These are phyloP conservation scores for Augochlorella aurata DNA, from an alignment of 2,888 invertebrate species.

Conservation along the genomic window DNA sequence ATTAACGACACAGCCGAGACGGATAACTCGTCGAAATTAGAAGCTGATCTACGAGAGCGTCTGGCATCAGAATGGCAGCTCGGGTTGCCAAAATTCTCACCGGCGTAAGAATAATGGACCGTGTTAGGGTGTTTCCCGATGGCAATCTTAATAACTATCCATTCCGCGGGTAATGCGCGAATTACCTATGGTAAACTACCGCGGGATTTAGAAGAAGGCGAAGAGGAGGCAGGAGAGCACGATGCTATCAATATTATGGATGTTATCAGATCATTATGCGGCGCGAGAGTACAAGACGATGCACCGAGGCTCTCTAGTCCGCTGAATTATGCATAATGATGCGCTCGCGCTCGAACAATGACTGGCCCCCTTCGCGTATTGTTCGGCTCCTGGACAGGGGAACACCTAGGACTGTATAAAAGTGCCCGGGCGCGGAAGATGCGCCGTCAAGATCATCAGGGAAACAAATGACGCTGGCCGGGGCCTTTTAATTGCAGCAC, in stretches of 20 bases:
- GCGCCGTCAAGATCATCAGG: conserved; percentile 71
- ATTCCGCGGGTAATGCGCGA: conserved; percentile 51
- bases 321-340: conserved; percentile 57
- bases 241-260: conserved; percentile 60
- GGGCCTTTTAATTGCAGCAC: conserved; percentile 78
- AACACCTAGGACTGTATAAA: conserved; percentile 74
- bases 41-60: not conserved
- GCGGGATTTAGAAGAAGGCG: conserved; percentile 51
- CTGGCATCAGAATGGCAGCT: conserved; percentile 25
- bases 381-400: conserved; percentile 44
- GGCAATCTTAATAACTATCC: conserved; percentile 60
- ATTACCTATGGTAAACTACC: conserved; percentile 39
- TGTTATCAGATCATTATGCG: conserved; percentile 55
- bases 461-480: conserved; percentile 74
- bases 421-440: conserved; percentile 65
- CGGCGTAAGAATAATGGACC: conserved; percentile 64
- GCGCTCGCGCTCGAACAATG: conserved; percentile 57
- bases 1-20: not conserved
- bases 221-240: conserved; percentile 27
- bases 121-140: conserved; percentile 55
- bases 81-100: conserved; percentile 48
- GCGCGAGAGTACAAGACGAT: conserved; percentile 29
- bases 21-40: not conserved
- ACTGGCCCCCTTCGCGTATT: conserved; percentile 35
- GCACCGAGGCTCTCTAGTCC: conserved; percentile 30